These are phyloP conservation scores for Emys orbicularis DNA, from an alignment of 2,797 vertebrate genomes.

Conservation along the genomic window DNA sequence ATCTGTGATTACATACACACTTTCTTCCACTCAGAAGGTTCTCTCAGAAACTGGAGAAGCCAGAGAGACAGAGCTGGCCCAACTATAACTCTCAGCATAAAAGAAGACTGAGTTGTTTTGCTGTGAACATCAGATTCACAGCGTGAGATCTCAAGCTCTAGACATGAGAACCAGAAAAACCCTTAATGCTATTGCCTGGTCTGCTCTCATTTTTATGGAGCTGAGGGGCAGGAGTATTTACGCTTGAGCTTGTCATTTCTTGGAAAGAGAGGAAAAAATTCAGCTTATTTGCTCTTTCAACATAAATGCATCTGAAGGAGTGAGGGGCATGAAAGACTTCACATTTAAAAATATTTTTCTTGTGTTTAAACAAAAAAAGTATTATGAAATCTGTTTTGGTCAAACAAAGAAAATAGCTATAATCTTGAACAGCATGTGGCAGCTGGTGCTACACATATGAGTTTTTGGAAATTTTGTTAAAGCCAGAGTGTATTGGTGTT, in stretches of 20 bases:
- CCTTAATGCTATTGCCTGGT: background rate
- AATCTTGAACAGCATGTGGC: background rate
- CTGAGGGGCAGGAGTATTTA: background rate
- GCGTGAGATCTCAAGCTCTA: background rate
- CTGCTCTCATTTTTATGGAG: background rate
- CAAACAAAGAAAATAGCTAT: constrained; percentile 29
- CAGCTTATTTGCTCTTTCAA: constrained; percentile 31
- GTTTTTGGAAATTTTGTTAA: background rate
- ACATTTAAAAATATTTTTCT: background rate
- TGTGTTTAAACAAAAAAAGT: background rate
- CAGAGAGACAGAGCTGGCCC: background rate
- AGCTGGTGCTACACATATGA: background rate
- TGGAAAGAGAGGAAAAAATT: background rate
- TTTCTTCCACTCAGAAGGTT: background rate
- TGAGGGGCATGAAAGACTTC: background rate
- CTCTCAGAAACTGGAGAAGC: background rate
- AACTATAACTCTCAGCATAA: background rate
- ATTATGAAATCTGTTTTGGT: background rate
- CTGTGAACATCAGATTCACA: background rate
- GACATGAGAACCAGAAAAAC: background rate
- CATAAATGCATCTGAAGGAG: constrained; percentile 27
- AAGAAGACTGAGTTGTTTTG: background rate
- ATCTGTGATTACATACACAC: background rate
- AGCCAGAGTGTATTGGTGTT: background rate
- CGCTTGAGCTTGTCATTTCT: background rate